Evolutionary conservation across 2,888 invertebrate genomes (phyloP).

Genomic region (Eristalis pertinax): DNA sequence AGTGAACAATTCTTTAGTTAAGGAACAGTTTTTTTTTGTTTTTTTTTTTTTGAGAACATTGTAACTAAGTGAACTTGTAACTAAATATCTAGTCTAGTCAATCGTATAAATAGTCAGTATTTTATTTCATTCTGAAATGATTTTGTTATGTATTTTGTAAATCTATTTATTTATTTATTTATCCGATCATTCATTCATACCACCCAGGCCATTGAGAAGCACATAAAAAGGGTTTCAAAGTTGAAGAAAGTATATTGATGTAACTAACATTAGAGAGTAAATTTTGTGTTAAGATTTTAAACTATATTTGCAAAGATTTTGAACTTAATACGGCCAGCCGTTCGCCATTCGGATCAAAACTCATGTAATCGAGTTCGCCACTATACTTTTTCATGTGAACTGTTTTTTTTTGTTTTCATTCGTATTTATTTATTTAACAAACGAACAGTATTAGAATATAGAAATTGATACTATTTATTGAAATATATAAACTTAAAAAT

Average conservation of each 20-base stretch:
- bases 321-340: neutral
- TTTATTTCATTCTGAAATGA: slow-evolving; percentile 4
- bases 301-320: too few species aligned
- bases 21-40: slow-evolving; percentile 7
- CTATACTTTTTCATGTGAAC: neutral
- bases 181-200: slow-evolving; percentile 28
- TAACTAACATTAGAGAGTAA: neutral
- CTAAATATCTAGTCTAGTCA: slow-evolving; percentile 64
- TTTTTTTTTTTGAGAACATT: neutral
- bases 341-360: neutral
- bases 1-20: neutral
- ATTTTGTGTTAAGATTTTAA: neutral
- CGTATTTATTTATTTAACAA: slow-evolving; percentile 46
- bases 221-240: slow-evolving; percentile 6
- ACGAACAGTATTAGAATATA: slow-evolving; percentile 59
- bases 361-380: neutral
- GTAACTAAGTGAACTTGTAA: slow-evolving; percentile 28
- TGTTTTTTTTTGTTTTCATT: neutral
- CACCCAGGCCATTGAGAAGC: neutral
- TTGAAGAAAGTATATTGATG: neutral
- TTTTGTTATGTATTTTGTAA: slow-evolving; percentile 1
- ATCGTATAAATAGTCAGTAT: slow-evolving; percentile 24
- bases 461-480: slow-evolving; percentile 31
- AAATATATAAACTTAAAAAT: neutral
- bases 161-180: slow-evolving; percentile 27